Evolutionary conservation across 2,797 vertebrate species (phyloP).

Genomic region (Hoplostethus mediterraneus): DNA sequence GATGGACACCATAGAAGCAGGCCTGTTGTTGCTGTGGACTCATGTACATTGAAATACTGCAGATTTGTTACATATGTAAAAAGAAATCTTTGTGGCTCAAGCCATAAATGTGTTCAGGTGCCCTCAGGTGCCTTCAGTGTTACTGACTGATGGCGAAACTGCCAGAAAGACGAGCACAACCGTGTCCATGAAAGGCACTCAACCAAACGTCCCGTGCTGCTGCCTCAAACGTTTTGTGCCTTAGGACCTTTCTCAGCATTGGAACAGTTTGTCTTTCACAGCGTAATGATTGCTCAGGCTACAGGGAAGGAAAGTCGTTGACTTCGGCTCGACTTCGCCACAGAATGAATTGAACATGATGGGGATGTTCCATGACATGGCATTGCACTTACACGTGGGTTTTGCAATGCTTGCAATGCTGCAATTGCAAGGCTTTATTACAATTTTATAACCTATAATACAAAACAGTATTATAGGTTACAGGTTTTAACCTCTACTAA

Average conservation of each 20-base stretch:
- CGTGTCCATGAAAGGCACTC: neutral
- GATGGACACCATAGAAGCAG: neutral
- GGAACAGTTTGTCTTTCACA: neutral
- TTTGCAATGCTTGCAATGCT: too few species aligned
- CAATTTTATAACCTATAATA: too few species aligned
- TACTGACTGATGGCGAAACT: neutral
- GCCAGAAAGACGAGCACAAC: neutral
- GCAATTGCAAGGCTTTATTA: too few species aligned
- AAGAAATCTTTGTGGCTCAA: neutral
- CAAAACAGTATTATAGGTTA: too few species aligned
- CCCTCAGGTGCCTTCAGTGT: neutral
- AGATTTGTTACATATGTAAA: neutral
- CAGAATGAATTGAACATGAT: too few species aligned
- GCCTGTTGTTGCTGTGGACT: neutral
- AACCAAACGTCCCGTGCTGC: neutral
- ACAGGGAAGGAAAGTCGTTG: neutral
- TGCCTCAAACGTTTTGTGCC: neutral
- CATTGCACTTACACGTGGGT: too few species aligned
- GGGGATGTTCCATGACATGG: too few species aligned
- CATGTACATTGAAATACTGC: neutral
- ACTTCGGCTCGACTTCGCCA: neutral
- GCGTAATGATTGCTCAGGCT: neutral
- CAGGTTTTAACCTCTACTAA: too few species aligned
- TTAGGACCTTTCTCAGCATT: neutral
- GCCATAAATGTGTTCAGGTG: neutral